Conservation (phyloP, 2,797 vertebrate genomes). For the Setipinna tenuifilis region DNA sequence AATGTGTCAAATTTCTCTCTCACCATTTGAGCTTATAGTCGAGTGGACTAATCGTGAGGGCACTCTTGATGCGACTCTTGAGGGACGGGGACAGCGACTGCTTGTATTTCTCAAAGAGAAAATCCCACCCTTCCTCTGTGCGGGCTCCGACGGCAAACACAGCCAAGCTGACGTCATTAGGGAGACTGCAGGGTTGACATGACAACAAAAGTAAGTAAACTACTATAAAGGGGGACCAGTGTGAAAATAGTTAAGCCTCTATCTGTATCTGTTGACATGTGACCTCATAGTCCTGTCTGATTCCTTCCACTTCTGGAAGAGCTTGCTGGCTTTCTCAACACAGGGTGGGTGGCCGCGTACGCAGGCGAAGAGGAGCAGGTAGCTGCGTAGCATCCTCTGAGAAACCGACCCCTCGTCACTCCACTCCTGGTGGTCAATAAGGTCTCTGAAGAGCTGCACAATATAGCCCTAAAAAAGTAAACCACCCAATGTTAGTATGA, state of each 20-base stretch:
- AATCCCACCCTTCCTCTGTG: constrained; percentile 84
- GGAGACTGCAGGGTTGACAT: constrained; percentile 71
- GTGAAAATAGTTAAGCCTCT: background rate
- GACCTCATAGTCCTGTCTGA: constrained; percentile 84
- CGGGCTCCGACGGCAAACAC: constrained; percentile 85
- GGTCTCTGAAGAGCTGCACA: constrained; percentile 76
- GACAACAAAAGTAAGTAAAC: background rate
- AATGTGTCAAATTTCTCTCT: constrained; percentile 43
- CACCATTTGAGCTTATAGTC: constrained; percentile 85
- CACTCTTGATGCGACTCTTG: constrained; percentile 77
- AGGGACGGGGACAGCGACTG: constrained; percentile 73
- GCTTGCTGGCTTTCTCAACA: constrained; percentile 75
- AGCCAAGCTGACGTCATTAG: constrained; percentile 81
- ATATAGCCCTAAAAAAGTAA: constrained; percentile 77
- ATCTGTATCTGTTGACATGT: constrained; percentile 31
- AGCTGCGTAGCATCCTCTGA: constrained; percentile 79
- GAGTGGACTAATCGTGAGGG: constrained; percentile 75
- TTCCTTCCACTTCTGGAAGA: constrained; percentile 83
- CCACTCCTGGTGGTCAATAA: constrained; percentile 87
- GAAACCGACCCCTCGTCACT: constrained; percentile 82
- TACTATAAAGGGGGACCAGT: background rate
- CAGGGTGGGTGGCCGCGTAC: constrained; percentile 80
- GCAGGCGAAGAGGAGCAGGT: constrained; percentile 81
- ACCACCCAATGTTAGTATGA: background rate
- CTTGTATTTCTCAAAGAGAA: constrained; percentile 85